Evolutionary conservation across 2,888 invertebrate genomes (phyloP).

Genomic region (Eristalis arbustorum): DNA sequence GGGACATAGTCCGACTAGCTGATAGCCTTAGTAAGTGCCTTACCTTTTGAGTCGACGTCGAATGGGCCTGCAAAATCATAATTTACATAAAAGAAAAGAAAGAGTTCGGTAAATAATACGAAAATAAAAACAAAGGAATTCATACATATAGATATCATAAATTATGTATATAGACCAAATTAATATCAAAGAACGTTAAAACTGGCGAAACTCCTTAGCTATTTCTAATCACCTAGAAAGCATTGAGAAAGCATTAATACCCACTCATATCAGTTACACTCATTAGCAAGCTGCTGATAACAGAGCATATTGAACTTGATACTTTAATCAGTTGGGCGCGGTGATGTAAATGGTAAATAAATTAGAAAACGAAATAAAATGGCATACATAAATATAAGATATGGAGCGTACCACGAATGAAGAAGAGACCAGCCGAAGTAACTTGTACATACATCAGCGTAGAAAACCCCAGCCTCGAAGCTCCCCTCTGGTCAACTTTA

Average conservation of each 20-base stretch:
- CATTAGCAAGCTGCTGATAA: constrained; percentile 42
- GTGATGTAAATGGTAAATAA: constrained; percentile 32
- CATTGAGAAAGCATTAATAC: background rate
- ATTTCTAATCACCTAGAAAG: constrained; percentile 14
- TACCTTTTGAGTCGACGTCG: constrained; percentile 60
- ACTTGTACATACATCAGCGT: background rate
- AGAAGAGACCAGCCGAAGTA: background rate
- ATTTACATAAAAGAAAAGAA: constrained; percentile 23
- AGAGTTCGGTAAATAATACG: constrained; percentile 3
- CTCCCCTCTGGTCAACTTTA: constrained; percentile 22
- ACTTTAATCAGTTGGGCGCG: constrained; percentile 41
- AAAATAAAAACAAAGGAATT: background rate
- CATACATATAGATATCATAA: background rate
- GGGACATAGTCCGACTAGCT: constrained; percentile 14
- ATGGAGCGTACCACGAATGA: constrained; percentile 2
- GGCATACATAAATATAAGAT: background rate
- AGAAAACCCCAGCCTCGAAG: background rate
- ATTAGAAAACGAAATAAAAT: constrained; percentile 16
- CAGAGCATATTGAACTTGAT: constrained; percentile 29
- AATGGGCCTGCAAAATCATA: constrained; percentile 60
- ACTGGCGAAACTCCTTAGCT: background rate
- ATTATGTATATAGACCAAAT: background rate
- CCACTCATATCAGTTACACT: constrained; percentile 46
- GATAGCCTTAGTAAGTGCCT: constrained; percentile 35
- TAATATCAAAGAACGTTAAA: constrained; percentile 6